Percentiles rank a stretch among this genome's conserved stretches.
Conservation (phyloP, 2,888 invertebrate species). For the Cataglyphis livida region DNA sequence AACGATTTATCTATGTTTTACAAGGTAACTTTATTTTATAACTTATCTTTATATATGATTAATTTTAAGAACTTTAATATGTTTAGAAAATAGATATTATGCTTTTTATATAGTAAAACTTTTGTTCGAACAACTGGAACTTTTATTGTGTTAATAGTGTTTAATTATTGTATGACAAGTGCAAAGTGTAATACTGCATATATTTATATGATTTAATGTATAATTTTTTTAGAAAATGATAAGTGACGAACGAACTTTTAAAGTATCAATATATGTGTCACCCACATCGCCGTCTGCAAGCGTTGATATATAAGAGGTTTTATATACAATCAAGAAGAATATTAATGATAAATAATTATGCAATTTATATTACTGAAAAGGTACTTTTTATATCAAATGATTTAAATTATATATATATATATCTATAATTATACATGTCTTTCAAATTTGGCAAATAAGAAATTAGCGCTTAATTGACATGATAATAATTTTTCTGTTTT, state of each 20-base stretch:
- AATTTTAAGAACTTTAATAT: neutral
- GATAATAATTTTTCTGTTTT: neutral
- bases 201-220: neutral
- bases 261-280: neutral
- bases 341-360: no score
- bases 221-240: slow-evolving; percentile 1
- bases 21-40: slow-evolving; percentile 87
- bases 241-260: neutral
- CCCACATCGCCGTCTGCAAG: no score
- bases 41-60: neutral
- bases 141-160: neutral
- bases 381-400: neutral
- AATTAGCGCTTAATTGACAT: neutral
- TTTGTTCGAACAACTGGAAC: neutral
- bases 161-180: neutral
- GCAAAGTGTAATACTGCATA: neutral
- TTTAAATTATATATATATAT: neutral
- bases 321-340: no score
- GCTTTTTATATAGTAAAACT: neutral
- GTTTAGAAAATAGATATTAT: neutral
- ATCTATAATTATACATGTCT: neutral
- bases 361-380: no score
- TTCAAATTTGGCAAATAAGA: neutral
- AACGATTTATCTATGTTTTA: slow-evolving; percentile 93
- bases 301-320: no score